phyloP scores from a whole-genome alignment of 2,888 invertebrate species.

The Xanthia togata region DNA sequence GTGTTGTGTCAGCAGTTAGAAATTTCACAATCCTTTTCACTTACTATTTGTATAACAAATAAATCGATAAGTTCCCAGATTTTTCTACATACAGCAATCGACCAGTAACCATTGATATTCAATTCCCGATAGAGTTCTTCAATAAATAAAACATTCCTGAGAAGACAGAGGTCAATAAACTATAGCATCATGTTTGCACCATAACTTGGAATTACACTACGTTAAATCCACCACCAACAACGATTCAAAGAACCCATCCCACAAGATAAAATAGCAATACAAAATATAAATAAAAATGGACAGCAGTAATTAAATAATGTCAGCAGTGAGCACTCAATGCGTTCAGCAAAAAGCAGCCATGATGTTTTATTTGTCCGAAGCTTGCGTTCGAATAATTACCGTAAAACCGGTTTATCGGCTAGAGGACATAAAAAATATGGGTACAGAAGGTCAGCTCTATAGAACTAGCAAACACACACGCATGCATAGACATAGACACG shows the following conservation, averaged over 20 bases:
- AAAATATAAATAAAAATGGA: constrained; percentile 13
- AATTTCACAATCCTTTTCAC: not conserved
- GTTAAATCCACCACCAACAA: not conserved
- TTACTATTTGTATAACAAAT: too few relatives aligned
- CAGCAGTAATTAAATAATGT: constrained; percentile 49
- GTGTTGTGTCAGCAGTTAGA: not conserved
- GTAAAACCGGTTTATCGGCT: constrained; percentile 50
- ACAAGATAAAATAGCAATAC: constrained; percentile 6
- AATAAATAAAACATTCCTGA: not conserved
- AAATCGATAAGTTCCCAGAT: too few relatives aligned
- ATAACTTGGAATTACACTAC: not conserved
- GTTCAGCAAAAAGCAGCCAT: constrained; percentile 39
- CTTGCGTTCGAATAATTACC: constrained; percentile 53
- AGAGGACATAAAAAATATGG: too few relatives aligned
- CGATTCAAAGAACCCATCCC: not conserved
- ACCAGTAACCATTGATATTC: not conserved
- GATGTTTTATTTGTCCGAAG: constrained; percentile 54
- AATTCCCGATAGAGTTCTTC: not conserved
- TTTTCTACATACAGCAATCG: not conserved
- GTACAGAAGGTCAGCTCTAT: not conserved
- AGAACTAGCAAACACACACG: not conserved
- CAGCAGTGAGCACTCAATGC: constrained; percentile 35
- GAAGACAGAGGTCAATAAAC: not conserved
- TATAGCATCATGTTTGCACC: not conserved
- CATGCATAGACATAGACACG: not conserved